Conservation (phyloP, 2,113 vertebrate genomes). For the Cyprinus carpio region DNA sequence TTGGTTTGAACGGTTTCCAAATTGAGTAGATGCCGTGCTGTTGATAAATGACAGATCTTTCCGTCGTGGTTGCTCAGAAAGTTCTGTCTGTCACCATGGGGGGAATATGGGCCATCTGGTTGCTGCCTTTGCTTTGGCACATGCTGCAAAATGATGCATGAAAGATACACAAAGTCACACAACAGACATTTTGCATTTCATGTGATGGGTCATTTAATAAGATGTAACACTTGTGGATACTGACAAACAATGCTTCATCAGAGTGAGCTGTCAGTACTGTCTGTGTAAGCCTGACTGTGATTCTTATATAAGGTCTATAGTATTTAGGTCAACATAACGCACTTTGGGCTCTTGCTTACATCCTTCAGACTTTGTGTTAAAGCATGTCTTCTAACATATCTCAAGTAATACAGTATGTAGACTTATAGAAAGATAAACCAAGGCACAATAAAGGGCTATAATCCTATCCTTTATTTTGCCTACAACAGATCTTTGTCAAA, state of each 20-base stretch:
- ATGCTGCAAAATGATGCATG: conserved; percentile 2
- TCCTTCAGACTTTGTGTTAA: neutral
- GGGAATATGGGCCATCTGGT: conserved; percentile 55
- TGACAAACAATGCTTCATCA: neutral
- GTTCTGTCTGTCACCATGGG: conserved; percentile 5
- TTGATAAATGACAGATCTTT: conserved; percentile 24
- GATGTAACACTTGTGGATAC: neutral
- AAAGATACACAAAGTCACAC: conserved; percentile 35
- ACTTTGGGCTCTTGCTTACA: neutral
- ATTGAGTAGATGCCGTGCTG: conserved; percentile 22
- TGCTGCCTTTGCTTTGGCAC: conserved; percentile 23
- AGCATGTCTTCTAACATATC: neutral
- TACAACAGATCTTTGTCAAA: neutral
- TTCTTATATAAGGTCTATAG: neutral
- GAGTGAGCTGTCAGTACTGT: neutral
- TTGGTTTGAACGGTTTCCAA: conserved; percentile 11
- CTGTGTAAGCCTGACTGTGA: neutral
- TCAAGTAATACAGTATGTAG: neutral
- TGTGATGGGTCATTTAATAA: neutral
- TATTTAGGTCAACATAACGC: neutral
- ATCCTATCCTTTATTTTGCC: neutral
- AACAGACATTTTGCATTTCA: neutral
- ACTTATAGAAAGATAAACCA: neutral
- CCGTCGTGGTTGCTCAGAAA: conserved; percentile 6
- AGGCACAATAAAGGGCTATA: neutral